A percentile compares a stretch with the other conserved stretches of the same genome.
These are phyloP conservation scores for Cerceris rybyensis DNA, from an alignment of 2,888 invertebrate species.

Conservation along the genomic window DNA sequence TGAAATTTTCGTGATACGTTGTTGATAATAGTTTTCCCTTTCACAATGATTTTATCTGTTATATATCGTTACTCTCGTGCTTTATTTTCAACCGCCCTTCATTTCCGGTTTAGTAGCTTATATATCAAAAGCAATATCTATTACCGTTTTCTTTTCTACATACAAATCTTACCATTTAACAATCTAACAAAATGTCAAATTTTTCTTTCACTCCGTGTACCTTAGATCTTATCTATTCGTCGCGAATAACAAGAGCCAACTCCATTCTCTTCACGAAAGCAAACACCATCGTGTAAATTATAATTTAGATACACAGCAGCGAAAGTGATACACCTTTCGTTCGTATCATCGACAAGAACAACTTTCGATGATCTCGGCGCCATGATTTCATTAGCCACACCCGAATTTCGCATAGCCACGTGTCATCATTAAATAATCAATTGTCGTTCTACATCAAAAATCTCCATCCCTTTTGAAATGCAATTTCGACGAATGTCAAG, in stretches of 20 bases:
- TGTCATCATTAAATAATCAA: conserved; percentile 15
- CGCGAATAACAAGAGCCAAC: neutral
- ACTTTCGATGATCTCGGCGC: conserved; percentile 49
- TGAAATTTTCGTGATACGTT: no score
- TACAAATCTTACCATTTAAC: no score
- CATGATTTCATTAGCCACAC: conserved; percentile 47
- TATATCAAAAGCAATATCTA: no score
- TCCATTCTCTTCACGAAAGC: conserved; percentile 9
- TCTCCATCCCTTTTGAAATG: neutral
- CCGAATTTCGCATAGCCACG: conserved; percentile 16
- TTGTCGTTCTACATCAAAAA: neutral
- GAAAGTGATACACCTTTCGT: conserved; percentile 53
- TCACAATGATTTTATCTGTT: neutral
- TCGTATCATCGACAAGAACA: conserved; percentile 43
- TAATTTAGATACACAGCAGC: conserved; percentile 24
- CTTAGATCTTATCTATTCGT: no score
- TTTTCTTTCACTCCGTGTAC: no score
- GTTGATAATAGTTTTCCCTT: neutral
- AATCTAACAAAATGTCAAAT: no score
- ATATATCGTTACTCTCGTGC: neutral
- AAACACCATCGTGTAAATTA: conserved; percentile 23
- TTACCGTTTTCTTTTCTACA: no score
- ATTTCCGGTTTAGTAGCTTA: no score
- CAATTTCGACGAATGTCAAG: neutral
- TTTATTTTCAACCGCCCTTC: no score